phyloP scores from a whole-genome alignment of 2,113 vertebrate genomes.

The Mesocricetus auratus region DNA sequence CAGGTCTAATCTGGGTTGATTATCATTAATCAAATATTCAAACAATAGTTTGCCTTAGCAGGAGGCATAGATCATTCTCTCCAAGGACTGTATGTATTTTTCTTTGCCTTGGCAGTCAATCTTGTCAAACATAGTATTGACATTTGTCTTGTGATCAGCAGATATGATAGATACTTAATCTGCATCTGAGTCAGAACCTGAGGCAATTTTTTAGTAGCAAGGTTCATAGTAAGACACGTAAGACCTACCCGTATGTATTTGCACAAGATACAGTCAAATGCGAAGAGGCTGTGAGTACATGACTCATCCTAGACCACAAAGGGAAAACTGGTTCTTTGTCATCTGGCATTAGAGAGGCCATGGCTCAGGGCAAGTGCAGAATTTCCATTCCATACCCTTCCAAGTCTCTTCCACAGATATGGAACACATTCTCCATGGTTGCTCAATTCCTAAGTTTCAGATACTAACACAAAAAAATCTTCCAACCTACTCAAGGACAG shows the following conservation, averaged over 20 bases:
- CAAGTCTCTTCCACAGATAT: neutral
- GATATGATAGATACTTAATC: no score
- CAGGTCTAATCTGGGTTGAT: no score
- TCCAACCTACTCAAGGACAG: neutral
- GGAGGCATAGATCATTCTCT: neutral
- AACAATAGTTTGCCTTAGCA: neutral
- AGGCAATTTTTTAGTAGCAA: neutral
- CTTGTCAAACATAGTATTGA: neutral
- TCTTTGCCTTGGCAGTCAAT: no score
- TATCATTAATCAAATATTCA: neutral
- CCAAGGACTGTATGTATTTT: neutral
- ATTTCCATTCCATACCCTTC: fast-evolving
- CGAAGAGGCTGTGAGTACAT: neutral
- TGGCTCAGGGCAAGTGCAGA: neutral
- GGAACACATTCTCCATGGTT: neutral
- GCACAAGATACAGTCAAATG: no score
- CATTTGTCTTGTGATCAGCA: neutral
- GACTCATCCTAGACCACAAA: neutral
- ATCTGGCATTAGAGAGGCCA: neutral
- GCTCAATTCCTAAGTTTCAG: neutral
- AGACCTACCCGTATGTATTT: neutral
- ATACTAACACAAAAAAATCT: neutral
- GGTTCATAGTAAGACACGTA: neutral
- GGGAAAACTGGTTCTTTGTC: no score
- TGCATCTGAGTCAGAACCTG: neutral